Evolutionary conservation across 2,888 invertebrate genomes (phyloP).

Genomic region (Acanthococcus lagerstroemiae): DNA sequence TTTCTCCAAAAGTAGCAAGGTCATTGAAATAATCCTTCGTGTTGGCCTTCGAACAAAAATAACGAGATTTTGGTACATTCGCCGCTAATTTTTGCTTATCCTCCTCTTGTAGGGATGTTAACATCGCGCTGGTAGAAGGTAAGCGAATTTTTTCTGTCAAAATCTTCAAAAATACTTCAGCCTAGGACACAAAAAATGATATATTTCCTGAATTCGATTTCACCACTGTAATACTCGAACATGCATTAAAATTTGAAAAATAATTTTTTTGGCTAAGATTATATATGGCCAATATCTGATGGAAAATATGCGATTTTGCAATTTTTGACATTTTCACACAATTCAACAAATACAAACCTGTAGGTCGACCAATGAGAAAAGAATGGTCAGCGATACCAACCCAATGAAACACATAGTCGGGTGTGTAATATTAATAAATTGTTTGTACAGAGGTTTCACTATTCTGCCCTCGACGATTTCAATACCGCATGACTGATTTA

Average conservation of each 20-base stretch:
- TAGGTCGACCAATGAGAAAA: slow-evolving; percentile 75
- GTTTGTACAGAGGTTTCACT: slow-evolving; percentile 77
- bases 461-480: slow-evolving; percentile 53
- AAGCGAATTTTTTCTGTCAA: neutral
- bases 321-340: neutral
- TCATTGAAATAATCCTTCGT: neutral
- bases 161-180: neutral
- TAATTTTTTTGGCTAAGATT: neutral
- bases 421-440: slow-evolving; percentile 67
- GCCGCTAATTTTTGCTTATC: neutral
- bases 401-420: slow-evolving; percentile 77
- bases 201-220: too few species aligned
- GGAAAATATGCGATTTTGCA: neutral
- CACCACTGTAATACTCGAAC: neutral
- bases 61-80: neutral
- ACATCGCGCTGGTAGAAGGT: neutral
- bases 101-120: neutral
- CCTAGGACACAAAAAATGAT: too few species aligned
- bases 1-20: neutral
- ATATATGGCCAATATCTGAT: neutral
- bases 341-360: slow-evolving; percentile 50
- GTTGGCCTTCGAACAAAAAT: neutral
- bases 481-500: slow-evolving; percentile 57
- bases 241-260: neutral
- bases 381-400: slow-evolving; percentile 68